Conservation (phyloP, 2,888 invertebrate species). For the Cryptophagus acutangulus region DNA sequence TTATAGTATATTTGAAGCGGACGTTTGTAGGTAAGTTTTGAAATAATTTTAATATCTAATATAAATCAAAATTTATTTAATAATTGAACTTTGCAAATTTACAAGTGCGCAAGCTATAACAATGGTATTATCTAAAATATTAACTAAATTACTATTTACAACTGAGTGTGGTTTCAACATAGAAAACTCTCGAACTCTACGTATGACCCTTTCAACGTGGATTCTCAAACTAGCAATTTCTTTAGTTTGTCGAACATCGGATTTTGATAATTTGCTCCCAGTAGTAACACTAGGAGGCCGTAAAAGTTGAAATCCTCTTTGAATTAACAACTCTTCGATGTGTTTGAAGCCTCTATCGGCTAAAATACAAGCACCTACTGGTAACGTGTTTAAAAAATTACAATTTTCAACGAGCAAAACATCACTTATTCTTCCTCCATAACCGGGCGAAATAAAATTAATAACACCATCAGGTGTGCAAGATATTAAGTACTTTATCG, state of each 20-base stretch:
- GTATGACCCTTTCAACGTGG: constrained; percentile 5
- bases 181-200: constrained; percentile 5
- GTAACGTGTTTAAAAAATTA: constrained; percentile 19
- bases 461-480: constrained; percentile 31
- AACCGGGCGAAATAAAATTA: constrained; percentile 30
- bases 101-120: neutral
- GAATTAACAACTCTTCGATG: neutral
- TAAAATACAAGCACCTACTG: constrained; percentile 3
- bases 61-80: neutral
- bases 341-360: constrained; percentile 12
- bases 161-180: constrained; percentile 1
- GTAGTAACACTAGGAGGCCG: neutral
- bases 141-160: too few relatives aligned
- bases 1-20: too few relatives aligned
- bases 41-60: constrained; percentile 3
- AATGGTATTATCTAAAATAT: too few relatives aligned
- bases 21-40: too few relatives aligned
- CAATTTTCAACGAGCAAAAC: constrained; percentile 21
- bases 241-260: constrained; percentile 1
- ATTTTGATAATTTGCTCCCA: neutral
- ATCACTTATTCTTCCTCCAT: constrained; percentile 33
- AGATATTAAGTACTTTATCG: constrained; percentile 28
- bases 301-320: neutral
- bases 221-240: constrained; percentile 4
- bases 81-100: neutral